Percentiles rank a stretch among this genome's conserved stretches.
phyloP scores from a whole-genome alignment of 2,888 invertebrate genomes.

The Sycophila texana region DNA sequence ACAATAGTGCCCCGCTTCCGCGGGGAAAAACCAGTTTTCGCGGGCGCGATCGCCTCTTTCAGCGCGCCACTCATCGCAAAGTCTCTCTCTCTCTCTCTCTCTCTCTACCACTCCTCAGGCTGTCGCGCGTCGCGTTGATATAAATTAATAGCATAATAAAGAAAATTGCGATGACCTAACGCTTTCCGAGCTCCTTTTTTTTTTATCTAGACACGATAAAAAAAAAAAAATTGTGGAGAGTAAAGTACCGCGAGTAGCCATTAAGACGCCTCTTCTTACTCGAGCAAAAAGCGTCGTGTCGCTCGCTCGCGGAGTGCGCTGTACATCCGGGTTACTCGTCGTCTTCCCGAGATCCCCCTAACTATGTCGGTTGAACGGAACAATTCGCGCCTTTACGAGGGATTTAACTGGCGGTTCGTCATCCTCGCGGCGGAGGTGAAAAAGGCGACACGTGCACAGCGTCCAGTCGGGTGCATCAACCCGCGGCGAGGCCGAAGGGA shows the following conservation, averaged over 20 bases:
- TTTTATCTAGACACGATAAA: not conserved
- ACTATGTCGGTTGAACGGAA: not conserved
- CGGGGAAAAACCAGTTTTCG: constrained; percentile 45
- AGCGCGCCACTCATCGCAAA: not conserved
- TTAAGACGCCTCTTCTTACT: too few relatives aligned
- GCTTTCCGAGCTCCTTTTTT: constrained; percentile 1
- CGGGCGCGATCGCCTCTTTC: not conserved
- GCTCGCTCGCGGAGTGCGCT: not conserved
- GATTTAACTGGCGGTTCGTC: not conserved
- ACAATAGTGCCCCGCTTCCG: constrained; percentile 28
- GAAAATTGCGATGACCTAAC: constrained; percentile 24
- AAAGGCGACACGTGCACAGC: not conserved
- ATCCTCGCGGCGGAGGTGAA: not conserved
- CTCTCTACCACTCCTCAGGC: not conserved
- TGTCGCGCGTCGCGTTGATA: not conserved
- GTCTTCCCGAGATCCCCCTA: not conserved
- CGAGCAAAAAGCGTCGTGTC: constrained; percentile 9
- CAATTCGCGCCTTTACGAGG: not conserved
- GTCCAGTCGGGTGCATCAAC: constrained; percentile 26
- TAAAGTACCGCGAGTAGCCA: constrained; percentile 15
- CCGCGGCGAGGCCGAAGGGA: constrained; percentile 32
- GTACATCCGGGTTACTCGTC: not conserved
- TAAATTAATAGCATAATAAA: constrained; percentile 47
- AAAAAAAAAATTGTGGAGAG: not conserved
- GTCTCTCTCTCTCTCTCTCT: not conserved